A percentile compares a stretch with the other conserved stretches of the same genome.
These are phyloP conservation scores for Dascyllus trimaculatus DNA, from an alignment of 2,113 vertebrate genomes.

Conservation along the genomic window DNA sequence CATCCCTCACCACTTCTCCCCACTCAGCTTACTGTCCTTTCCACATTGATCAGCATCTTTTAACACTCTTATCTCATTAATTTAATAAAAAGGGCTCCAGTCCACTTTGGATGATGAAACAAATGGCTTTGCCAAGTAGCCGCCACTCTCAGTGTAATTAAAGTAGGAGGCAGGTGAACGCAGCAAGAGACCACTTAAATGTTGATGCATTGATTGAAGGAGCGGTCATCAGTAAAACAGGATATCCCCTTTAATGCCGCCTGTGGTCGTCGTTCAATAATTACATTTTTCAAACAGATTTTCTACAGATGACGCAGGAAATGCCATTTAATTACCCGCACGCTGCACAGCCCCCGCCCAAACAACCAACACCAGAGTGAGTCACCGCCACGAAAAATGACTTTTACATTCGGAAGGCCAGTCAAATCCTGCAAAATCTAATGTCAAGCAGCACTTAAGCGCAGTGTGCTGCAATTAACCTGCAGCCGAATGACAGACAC, in stretches of 20 bases:
- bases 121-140: slow-evolving; percentile 63
- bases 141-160: slow-evolving; percentile 62
- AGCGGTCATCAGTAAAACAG: background rate
- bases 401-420: slow-evolving; percentile 34
- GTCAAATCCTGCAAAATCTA: slow-evolving; percentile 18
- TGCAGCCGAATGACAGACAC: slow-evolving; percentile 22
- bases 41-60: slow-evolving; percentile 72
- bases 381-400: slow-evolving; percentile 10
- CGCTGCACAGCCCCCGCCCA: background rate
- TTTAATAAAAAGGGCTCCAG: slow-evolving; percentile 56
- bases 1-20: slow-evolving; percentile 28
- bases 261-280: slow-evolving; percentile 27
- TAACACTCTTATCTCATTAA: slow-evolving; percentile 68
- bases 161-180: slow-evolving; percentile 37
- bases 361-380: background rate
- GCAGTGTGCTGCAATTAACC: slow-evolving; percentile 30
- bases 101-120: slow-evolving; percentile 78
- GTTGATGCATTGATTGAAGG: slow-evolving; percentile 45
- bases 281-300: slow-evolving; percentile 26
- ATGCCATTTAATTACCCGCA: slow-evolving; percentile 28
- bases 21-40: slow-evolving; percentile 48
- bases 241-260: slow-evolving; percentile 17
- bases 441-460: slow-evolving; percentile 57
- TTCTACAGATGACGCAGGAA: slow-evolving; percentile 33
- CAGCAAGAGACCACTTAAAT: slow-evolving; percentile 43